Conservation (phyloP, 2,113 vertebrate genomes). For the Mustela lutreola region DNA sequence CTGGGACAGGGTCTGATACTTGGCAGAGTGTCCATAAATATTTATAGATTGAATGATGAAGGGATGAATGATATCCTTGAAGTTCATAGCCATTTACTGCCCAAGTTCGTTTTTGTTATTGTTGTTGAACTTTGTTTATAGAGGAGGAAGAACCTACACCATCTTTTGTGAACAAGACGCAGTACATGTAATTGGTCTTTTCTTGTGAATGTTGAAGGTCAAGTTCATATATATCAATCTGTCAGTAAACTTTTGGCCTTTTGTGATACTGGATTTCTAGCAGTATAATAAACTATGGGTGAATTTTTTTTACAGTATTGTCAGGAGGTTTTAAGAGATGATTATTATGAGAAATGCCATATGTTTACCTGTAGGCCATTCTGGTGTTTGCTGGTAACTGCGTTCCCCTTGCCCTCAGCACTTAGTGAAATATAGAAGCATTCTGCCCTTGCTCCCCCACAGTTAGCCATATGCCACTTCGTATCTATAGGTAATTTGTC, state of each 20-base stretch:
- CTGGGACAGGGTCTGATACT: neutral
- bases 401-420: slow-evolving; percentile 73
- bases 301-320: slow-evolving; percentile 47
- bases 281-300: slow-evolving; percentile 20
- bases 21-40: neutral
- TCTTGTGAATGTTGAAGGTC: slow-evolving; percentile 43
- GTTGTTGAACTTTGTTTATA: slow-evolving; percentile 2
- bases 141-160: neutral
- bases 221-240: slow-evolving; percentile 36
- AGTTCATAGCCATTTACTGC: neutral
- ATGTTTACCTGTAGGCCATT: slow-evolving; percentile 83
- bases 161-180: neutral
- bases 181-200: neutral
- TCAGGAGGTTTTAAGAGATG: slow-evolving; percentile 77
- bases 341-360: slow-evolving; percentile 83
- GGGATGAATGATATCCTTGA: slow-evolving; percentile 35
- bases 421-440: slow-evolving; percentile 81
- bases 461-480: slow-evolving; percentile 77
- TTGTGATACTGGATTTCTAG: slow-evolving; percentile 49
- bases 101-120: neutral
- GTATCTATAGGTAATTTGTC: slow-evolving; percentile 71
- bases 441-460: slow-evolving; percentile 71
- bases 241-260: slow-evolving; percentile 20
- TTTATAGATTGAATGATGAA: neutral
- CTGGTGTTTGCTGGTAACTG: slow-evolving; percentile 80